Base-by-base conservation (phyloP, 1,140 invertebrate species). In the Drosophila pallidifrons region DNA sequence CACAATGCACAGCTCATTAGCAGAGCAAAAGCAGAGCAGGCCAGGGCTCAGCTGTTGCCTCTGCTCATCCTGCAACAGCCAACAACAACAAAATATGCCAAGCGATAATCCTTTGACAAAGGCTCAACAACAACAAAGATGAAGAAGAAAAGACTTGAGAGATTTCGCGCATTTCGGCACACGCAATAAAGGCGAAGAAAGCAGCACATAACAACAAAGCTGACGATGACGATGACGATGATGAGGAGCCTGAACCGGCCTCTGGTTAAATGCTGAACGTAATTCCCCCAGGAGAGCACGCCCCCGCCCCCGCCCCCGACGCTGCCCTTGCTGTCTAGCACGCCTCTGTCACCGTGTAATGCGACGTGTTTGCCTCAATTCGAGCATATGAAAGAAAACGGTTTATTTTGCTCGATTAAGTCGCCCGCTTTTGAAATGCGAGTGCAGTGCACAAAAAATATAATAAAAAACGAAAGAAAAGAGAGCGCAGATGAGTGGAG, bases 351-450 rank as follows among this genome's bases (percentile, higher is more conserved):
- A 28, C 41, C 68, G 63, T 89, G 85, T 89, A 89, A 89, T 89
- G 75, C 85, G 81, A 85, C 69, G 81, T 85, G 85, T 87, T 91
- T 89, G 82, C 78, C 76, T 90, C 82, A 91, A 91, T 89, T 91
- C 89, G 66, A 81, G 89, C 85, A 86, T 86, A 81, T 89, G n/a
- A n/a, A n/a, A n/a, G 75, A 82, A 90, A 91, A 86, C 70, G 89
- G 89, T 91, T 91, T 91, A 91, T 91, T 91, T 91, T 91, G 89
- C 89, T 91, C 89, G 89, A 91, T 91, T 91, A 91, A 91, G 77
- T 91, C 81, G 81, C 82, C 57, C 63, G 68, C 78, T 89, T 89
- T 81, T 86, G 85, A 72, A 85, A 75, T 75, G 74, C 67, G 82
- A 81, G 46, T 85, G 75, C 72, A 52, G 55, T 66, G 55, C 68